Evolutionary conservation across 1,140 invertebrate genomes (phyloP).

Genomic region (Phymorhynchus buccinoides): DNA sequence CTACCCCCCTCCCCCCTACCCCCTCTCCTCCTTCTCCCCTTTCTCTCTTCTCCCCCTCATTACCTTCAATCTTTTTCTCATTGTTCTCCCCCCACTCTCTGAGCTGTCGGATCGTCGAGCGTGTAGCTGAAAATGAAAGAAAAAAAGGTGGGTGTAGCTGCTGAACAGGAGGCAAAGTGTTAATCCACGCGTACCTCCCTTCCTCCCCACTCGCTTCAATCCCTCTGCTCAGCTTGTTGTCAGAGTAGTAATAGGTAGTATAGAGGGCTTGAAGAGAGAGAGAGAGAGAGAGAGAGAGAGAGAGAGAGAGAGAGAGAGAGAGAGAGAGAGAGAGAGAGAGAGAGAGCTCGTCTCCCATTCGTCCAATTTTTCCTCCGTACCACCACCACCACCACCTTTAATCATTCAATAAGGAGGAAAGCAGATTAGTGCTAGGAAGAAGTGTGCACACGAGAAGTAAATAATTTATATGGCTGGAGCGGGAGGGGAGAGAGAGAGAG

Average conservation of each 20-base stretch:
- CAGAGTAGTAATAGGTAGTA: too few species aligned
- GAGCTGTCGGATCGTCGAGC: neutral
- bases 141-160: too few species aligned
- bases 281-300: too few species aligned
- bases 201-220: neutral
- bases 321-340: too few species aligned
- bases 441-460: neutral
- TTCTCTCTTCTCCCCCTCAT: neutral
- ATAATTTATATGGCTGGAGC: too few species aligned
- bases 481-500: neutral
- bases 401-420: neutral
- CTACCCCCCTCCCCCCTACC: neutral
- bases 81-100: neutral
- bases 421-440: neutral
- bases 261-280: too few species aligned
- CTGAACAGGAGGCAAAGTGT: neutral
- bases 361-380: neutral
- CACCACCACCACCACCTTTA: neutral
- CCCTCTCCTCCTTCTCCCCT: neutral
- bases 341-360: neutral
- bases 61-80: neutral
- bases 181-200: neutral
- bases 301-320: too few species aligned
- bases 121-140: neutral
- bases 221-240: neutral